Evolutionary conservation across 2,888 invertebrate genomes (phyloP), one percentile per base, ranked within the genome.

Genomic region (Rhimphoctona megacephalus): DNA sequence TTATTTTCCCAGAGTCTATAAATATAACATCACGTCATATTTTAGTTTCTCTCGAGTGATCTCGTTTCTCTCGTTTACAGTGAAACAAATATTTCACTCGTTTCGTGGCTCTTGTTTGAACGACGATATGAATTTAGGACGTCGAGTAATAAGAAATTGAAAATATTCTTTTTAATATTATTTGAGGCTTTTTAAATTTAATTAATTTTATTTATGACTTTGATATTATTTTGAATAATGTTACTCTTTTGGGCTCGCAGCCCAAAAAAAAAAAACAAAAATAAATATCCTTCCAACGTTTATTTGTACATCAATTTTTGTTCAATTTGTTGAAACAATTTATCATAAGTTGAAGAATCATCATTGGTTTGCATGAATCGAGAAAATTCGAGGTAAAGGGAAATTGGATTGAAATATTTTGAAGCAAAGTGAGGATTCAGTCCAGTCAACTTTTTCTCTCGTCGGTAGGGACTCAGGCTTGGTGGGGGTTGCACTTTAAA

Each of bases 401-500:
- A 85, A 77, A 87, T 89, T 85, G 88, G 83, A 88, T 88, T 89
- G 89, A 90, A 90, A 89, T 88, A 89, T 85, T 88, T 85, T 85
- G 86, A 72, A 83, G 87, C 76, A 86, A 85, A 87, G 85, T n/a
- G n/a, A 52, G 67, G 67, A 30, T 22, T 46, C 49, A 86, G 43
- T 76, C 43, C 36, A 61, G 69, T 33, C 33, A 78, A 84, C 64
- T 64, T 81, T 19, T 39, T 43, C 72, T 61, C 33, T 36, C 49
- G 7, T 64, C 46, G 7, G 25, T 46, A 43, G 19, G 22, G 39
- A 22, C 22, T 43, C 14, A 22, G 83, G 85, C n/a, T n/a, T n/a
- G 84, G 67, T 73, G 79, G 88, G 85, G 88, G 89, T 90, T 89
- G 89, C 90, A 92, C 92, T 92, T 92, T 90, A 91, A 90, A 91